Conservation (phyloP, 1,140 invertebrate species). For the Scaptomyza pallida region DNA sequence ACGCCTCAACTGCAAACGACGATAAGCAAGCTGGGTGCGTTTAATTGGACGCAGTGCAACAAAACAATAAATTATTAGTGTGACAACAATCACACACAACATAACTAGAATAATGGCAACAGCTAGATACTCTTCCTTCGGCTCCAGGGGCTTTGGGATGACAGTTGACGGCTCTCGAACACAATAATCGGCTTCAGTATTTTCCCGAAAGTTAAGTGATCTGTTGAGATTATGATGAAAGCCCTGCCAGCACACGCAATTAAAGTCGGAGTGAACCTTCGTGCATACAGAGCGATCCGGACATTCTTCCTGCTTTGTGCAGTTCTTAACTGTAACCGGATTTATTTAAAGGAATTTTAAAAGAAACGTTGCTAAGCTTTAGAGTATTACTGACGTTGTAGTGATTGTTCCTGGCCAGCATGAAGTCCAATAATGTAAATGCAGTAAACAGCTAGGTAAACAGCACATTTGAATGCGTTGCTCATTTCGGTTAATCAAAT, state of each 20-base stretch:
- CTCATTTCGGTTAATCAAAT: conserved; percentile 32
- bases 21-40: conserved; percentile 34
- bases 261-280: conserved; percentile 8
- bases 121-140: conserved; percentile 25
- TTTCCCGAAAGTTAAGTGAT: conserved; percentile 5
- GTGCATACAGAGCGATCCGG: conserved; percentile 37
- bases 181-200: conserved; percentile 27
- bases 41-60: conserved; percentile 40
- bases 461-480: conserved; percentile 28
- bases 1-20: conserved; percentile 28
- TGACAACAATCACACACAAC: conserved; percentile 33
- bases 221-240: conserved; percentile 26
- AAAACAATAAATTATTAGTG: conserved; percentile 34
- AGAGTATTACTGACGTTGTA: conserved; percentile 25
- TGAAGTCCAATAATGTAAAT: conserved; percentile 11
- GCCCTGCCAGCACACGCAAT: conserved; percentile 42
- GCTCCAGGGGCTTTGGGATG: conserved; percentile 9
- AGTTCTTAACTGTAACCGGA: conserved; percentile 28
- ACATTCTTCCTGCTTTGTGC: conserved; percentile 21
- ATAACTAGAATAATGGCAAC: conserved; percentile 42
- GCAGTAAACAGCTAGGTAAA: conserved; percentile 19
- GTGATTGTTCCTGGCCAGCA: background rate
- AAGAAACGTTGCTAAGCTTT: background rate
- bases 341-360: background rate
- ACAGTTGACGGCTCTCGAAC: conserved; percentile 4